A percentile compares a stretch with the other conserved stretches of the same genome.
phyloP scores from a whole-genome alignment of 2,888 invertebrate genomes.

The Zygothrica quintamaculata region DNA sequence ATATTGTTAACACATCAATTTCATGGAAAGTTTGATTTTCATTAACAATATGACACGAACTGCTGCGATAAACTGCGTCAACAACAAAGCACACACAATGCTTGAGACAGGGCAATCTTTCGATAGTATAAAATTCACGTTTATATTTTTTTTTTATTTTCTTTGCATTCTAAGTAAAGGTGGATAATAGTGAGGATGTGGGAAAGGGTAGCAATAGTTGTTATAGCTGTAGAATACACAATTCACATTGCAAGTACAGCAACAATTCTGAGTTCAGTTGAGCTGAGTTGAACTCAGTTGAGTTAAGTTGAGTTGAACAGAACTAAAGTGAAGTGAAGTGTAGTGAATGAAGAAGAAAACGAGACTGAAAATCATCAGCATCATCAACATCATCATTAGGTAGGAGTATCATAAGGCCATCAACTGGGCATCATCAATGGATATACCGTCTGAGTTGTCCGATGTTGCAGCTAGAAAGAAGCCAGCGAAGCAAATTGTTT shows the following conservation, averaged over 20 bases:
- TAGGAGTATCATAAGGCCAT: conserved; percentile 3
- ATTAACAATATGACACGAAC: conserved; percentile 47
- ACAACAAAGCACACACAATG: conserved; percentile 32
- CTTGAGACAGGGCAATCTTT: conserved; percentile 11
- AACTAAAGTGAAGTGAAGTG: too few species aligned
- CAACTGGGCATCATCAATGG: conserved; percentile 23
- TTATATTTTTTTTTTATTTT: conserved; percentile 7
- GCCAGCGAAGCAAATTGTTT: conserved; percentile 79
- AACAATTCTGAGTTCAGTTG: conserved; percentile 6
- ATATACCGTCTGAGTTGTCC: conserved; percentile 29
- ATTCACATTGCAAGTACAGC: conserved; percentile 23
- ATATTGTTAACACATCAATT: conserved; percentile 18
- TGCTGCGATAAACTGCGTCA: conserved; percentile 41
- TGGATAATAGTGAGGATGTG: conserved; percentile 7
- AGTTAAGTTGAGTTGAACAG: too few species aligned
- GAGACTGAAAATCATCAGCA: conserved; percentile 26
- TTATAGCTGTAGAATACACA: conserved; percentile 30
- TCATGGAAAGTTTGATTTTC: conserved; percentile 55
- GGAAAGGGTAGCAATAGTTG: too few species aligned
- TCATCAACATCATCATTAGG: conserved; percentile 31
- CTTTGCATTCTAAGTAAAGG: conserved; percentile 3
- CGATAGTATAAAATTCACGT: conserved; percentile 6
- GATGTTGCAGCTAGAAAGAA: conserved; percentile 67
- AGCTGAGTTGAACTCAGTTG: too few species aligned
- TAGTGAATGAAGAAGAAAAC: too few species aligned